A percentile compares a stretch with the other conserved stretches of the same genome.
phyloP scores from a whole-genome alignment of 1,140 invertebrate species.

The Helicoverpa zea region DNA sequence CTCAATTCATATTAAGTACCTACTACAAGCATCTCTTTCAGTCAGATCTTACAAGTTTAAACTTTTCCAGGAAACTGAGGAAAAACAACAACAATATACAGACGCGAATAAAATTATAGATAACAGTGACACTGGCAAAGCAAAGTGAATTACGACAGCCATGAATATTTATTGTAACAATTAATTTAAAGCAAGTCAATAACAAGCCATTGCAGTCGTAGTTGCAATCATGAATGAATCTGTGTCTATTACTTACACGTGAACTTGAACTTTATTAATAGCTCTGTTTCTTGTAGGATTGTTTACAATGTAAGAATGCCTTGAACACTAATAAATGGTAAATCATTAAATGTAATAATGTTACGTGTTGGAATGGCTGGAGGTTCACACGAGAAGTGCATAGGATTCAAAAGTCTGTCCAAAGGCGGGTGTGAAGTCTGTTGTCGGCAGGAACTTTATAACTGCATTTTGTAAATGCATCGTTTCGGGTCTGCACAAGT shows the following conservation, averaged over 20 bases:
- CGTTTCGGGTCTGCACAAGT: no score
- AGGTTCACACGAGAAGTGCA: no score
- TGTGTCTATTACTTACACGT: slow-evolving; percentile 29
- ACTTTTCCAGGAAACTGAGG: background rate
- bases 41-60: background rate
- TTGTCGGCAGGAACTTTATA: no score
- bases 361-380: no score
- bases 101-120: background rate
- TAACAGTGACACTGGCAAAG: slow-evolving; percentile 46
- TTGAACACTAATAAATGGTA: background rate
- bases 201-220: slow-evolving; percentile 32
- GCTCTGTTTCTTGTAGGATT: slow-evolving; percentile 7
- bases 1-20: no score
- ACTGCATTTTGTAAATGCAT: no score
- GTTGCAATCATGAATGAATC: slow-evolving; percentile 46
- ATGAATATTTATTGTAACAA: slow-evolving; percentile 56
- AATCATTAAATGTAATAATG: background rate
- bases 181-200: slow-evolving; percentile 49
- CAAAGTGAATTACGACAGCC: slow-evolving; percentile 38
- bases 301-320: slow-evolving; percentile 24
- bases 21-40: no score
- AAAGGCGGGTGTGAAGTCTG: no score
- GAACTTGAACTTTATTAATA: slow-evolving; percentile 50
- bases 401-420: no score
- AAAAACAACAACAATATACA: background rate